Conservation (phyloP, 2,888 invertebrate genomes). For the Drosophila emarginata region DNA sequence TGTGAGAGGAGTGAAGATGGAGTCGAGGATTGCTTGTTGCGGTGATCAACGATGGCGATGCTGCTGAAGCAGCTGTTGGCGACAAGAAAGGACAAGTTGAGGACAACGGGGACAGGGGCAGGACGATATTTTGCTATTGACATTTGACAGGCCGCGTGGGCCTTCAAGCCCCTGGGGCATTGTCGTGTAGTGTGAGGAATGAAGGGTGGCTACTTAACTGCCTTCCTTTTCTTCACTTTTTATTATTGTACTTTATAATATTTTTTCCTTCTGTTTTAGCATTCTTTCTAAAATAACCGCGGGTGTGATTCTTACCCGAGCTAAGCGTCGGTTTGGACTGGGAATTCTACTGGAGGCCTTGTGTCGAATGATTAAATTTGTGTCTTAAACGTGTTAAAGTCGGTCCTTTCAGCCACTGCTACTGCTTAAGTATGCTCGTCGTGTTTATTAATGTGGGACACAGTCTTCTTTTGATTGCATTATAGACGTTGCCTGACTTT, state of each 20-base stretch:
- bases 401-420: constrained; percentile 12
- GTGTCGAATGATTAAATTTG: constrained; percentile 66
- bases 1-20: not conserved
- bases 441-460: constrained; percentile 32
- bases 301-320: constrained; percentile 66
- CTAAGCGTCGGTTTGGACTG: constrained; percentile 35
- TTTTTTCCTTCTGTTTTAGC: constrained; percentile 64
- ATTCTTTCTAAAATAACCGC: constrained; percentile 76
- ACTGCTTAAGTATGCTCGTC: constrained; percentile 64
- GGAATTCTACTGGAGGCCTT: constrained; percentile 28
- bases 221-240: constrained; percentile 35
- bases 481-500: constrained; percentile 53
- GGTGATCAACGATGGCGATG: constrained; percentile 50
- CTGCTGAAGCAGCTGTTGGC: constrained; percentile 56
- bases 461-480: constrained; percentile 56
- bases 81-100: constrained; percentile 32
- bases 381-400: constrained; percentile 63
- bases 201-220: constrained; percentile 18
- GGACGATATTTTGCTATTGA: constrained; percentile 70
- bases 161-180: constrained; percentile 32
- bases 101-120: constrained; percentile 9
- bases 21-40: constrained; percentile 36
- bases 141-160: constrained; percentile 74
- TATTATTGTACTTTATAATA: constrained; percentile 56
- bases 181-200: not conserved